Evolutionary conservation across 2,888 invertebrate species (phyloP).

Genomic region (Camponotus fellah): DNA sequence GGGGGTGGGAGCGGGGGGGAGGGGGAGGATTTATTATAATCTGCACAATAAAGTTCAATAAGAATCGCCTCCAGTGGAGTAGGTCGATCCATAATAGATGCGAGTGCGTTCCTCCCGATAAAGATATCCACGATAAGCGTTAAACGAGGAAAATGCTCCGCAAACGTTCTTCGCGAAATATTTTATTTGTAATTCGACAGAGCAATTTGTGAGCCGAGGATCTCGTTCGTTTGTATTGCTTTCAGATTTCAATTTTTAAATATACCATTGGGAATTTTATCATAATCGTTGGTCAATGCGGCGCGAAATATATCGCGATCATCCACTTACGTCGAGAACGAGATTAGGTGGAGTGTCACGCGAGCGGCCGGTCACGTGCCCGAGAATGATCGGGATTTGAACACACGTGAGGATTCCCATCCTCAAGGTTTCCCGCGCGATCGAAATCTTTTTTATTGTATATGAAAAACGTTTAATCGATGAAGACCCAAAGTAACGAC

Average conservation of each 20-base stretch:
- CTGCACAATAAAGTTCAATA: slow-evolving; percentile 58
- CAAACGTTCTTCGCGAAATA: neutral
- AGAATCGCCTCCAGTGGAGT: slow-evolving; percentile 57
- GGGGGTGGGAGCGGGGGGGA: neutral
- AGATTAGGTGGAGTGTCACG: slow-evolving; percentile 54
- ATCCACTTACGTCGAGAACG: slow-evolving; percentile 43
- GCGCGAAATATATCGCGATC: neutral
- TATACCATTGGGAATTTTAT: neutral
- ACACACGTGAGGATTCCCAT: slow-evolving; percentile 8
- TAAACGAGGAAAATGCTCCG: slow-evolving; percentile 11
- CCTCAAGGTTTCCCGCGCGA: slow-evolving; percentile 16
- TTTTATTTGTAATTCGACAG: slow-evolving; percentile 20
- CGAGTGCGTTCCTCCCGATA: slow-evolving; percentile 18
- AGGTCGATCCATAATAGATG: slow-evolving; percentile 48
- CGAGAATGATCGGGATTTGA: slow-evolving; percentile 42
- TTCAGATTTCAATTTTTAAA: neutral
- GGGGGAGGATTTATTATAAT: slow-evolving; percentile 66
- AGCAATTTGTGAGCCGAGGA: neutral
- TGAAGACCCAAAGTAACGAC: neutral
- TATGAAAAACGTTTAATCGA: neutral
- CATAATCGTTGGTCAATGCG: neutral
- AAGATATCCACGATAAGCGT: slow-evolving; percentile 28
- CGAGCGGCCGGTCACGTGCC: slow-evolving; percentile 54
- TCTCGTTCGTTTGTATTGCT: neutral
- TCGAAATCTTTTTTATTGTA: neutral